Evolutionary conservation across 2,888 invertebrate genomes (phyloP), one percentile per base, ranked within the genome.

Genomic region (Drosophila helvetica): DNA sequence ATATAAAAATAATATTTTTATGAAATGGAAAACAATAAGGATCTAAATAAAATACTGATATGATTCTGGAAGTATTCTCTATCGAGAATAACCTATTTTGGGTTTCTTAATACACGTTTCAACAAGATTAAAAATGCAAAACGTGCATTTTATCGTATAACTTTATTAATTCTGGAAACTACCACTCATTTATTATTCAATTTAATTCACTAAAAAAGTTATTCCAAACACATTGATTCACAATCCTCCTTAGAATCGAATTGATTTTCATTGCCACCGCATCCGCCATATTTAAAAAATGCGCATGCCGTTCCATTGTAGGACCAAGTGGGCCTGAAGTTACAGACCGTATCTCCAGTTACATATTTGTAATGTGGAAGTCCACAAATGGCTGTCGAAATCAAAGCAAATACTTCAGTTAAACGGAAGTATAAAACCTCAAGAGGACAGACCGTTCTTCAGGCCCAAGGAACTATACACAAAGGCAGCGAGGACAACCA

Each of bases 201-300:
- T 15, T 15, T n/a, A n/a, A n/a, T n/a, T 2, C 22, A n/a, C n/a
- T n/a, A n/a, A n/a, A n/a, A n/a, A n/a, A n/a, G n/a, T n/a, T n/a
- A 52, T 18, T 12, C 12, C 38, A 12, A 71, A 43, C 80, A 80
- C n/a, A 19, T 57, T 0, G 22, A 8, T 50, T 75, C 72, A 54
- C 78, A n/a, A n/a, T n/a, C n/a, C n/a, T n/a, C n/a, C n/a, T n/a
- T n/a, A n/a, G n/a, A n/a, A n/a, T n/a, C n/a, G n/a, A n/a, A n/a
- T n/a, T 66, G 69, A 60, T 81, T 80, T 1, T 12, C 30, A 56
- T 79, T 81, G 18, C 78, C 80, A n/a, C 65, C 66, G 10, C 67
- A 61, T 4, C 61, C 67, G 3, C 77, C 74, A 68, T 75, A 77
- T 6, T 22, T 7, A 27, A 75, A 79, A 2, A 0, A 3, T 1